Percentiles rank a stretch among this genome's conserved stretches.
These are phyloP conservation scores for Carcina quercana DNA, from an alignment of 2,888 invertebrate species.

Conservation along the genomic window DNA sequence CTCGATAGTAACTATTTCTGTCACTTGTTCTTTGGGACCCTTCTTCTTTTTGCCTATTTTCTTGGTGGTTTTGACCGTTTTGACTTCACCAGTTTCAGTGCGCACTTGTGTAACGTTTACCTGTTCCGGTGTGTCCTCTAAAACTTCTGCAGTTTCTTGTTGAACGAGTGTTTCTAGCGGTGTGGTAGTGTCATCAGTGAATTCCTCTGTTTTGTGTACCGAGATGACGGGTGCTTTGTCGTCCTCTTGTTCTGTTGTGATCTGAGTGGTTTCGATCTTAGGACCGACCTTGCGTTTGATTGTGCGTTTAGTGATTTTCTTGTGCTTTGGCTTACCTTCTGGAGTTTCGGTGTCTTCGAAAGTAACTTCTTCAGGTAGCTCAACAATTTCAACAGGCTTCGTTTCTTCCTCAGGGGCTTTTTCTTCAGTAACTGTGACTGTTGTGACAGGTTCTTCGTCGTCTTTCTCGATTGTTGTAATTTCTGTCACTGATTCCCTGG, in stretches of 20 bases:
- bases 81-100: conserved; percentile 16
- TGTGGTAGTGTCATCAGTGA: conserved; percentile 11
- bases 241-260: conserved; percentile 33
- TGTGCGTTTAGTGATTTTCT: conserved; percentile 29
- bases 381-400: conserved; percentile 22
- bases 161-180: conserved; percentile 10
- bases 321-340: conserved; percentile 24
- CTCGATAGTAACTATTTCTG: conserved; percentile 54
- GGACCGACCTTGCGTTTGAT: conserved; percentile 32
- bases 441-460: conserved; percentile 23
- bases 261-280: conserved; percentile 36
- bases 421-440: conserved; percentile 21
- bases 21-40: conserved; percentile 52
- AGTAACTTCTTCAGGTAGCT: conserved; percentile 33
- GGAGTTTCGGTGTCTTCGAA: conserved; percentile 20
- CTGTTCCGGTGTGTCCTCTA: conserved; percentile 19
- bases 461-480: conserved; percentile 37
- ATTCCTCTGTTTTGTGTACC: conserved; percentile 13
- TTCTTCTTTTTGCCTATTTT: conserved; percentile 52
- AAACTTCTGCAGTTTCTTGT: conserved; percentile 11
- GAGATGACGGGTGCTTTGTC: conserved; percentile 14
- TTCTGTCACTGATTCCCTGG: conserved; percentile 39
- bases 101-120: conserved; percentile 22
- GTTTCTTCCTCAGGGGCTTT: conserved; percentile 23
- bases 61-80: conserved; percentile 38